Evolutionary conservation across 2,888 invertebrate genomes (phyloP).

Genomic region (Torymus texanus): DNA sequence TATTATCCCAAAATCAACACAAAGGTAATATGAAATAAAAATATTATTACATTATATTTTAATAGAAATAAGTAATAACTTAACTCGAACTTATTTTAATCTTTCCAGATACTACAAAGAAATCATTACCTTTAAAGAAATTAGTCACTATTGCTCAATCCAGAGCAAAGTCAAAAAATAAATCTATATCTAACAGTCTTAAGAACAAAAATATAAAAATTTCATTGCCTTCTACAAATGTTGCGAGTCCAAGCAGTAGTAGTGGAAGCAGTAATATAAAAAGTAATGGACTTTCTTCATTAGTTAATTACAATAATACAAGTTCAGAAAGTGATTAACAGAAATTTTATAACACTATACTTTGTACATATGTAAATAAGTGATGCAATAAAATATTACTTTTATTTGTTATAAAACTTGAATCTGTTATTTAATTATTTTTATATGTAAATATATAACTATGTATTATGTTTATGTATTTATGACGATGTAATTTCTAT

Average conservation of each 20-base stretch:
- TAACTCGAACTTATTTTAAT: slow-evolving; percentile 2
- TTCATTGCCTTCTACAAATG: slow-evolving; percentile 46
- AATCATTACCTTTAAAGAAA: slow-evolving; percentile 62
- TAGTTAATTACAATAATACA: slow-evolving; percentile 71
- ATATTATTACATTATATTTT: no score
- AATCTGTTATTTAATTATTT: no score
- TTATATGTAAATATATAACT: no score
- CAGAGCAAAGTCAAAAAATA: slow-evolving; percentile 59
- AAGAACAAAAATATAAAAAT: slow-evolving; percentile 50
- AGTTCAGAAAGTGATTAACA: slow-evolving; percentile 71
- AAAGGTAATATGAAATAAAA: slow-evolving; percentile 73
- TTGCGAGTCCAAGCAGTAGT: slow-evolving; percentile 53
- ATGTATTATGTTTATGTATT: not conserved
- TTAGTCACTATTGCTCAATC: slow-evolving; percentile 65
- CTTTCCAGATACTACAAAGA: slow-evolving; percentile 61
- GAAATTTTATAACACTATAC: slow-evolving; percentile 34
- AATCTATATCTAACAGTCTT: not conserved
- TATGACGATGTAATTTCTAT: not conserved
- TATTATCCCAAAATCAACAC: slow-evolving; percentile 82
- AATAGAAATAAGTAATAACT: no score
- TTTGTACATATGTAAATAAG: slow-evolving; percentile 61
- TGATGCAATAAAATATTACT: no score
- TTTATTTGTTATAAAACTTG: not conserved
- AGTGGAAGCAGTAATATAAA: slow-evolving; percentile 1
- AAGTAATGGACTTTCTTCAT: slow-evolving; percentile 56